Evolutionary conservation across 2,888 invertebrate genomes (phyloP).

Genomic region (Agapetus fuscipes): DNA sequence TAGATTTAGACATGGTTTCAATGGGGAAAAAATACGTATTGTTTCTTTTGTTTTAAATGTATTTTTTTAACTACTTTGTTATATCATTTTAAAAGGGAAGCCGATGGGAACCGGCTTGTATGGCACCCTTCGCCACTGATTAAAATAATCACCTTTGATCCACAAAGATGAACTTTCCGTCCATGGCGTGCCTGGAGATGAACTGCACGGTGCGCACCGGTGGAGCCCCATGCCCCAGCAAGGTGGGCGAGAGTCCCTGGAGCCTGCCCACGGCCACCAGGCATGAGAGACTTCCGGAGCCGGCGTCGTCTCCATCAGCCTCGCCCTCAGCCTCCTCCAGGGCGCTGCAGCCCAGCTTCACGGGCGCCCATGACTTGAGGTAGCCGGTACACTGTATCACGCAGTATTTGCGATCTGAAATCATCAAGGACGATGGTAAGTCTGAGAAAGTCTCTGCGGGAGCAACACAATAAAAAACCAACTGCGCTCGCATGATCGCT

Average conservation of each 20-base stretch:
- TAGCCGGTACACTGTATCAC: conserved; percentile 92
- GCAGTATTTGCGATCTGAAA: conserved; percentile 69
- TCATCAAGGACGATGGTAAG: no score
- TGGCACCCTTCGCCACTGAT: no score
- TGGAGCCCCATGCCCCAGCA: conserved; percentile 28
- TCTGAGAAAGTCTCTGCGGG: no score
- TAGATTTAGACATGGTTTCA: no score
- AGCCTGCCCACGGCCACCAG: conserved; percentile 80
- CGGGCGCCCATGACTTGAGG: conserved; percentile 82
- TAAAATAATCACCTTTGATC: conserved; percentile 66
- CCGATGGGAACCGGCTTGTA: no score
- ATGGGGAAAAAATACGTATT: no score
- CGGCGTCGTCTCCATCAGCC: conserved; percentile 57
- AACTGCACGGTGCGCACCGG: conserved; percentile 57
- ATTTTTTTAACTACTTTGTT: no score
- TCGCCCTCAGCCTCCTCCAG: conserved; percentile 47
- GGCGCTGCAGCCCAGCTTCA: conserved; percentile 51
- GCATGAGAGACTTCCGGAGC: conserved; percentile 59
- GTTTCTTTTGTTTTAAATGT: no score
- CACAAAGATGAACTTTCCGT: conserved; percentile 87
- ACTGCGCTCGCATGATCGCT: no score
- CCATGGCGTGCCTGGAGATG: conserved; percentile 75
- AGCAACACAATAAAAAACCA: no score
- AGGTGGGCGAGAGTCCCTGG: conserved; percentile 55
- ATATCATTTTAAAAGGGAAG: no score